Base-by-base conservation (phyloP, 2,888 invertebrate species). In the Cryptocephalus primarius region DNA sequence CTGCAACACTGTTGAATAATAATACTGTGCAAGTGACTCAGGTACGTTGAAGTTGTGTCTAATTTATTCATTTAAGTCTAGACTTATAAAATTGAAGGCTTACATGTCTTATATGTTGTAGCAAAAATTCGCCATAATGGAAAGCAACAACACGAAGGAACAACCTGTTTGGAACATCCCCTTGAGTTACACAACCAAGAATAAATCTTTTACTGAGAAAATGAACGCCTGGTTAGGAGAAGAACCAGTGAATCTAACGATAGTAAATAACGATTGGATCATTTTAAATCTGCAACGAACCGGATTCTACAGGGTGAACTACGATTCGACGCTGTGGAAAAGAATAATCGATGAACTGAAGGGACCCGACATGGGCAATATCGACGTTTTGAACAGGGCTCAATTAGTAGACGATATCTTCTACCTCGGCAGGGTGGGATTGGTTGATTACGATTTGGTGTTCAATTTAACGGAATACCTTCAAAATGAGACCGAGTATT, bases 391-490 rank as follows among this genome's bases (percentile, higher is more conserved):
- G 10, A 87, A 86, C 65, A 75, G 83, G 56, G 88, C 87, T 8
- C 88, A 77, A 74, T 74, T 84, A 22, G 77, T 93, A 9, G 85
- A 92, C 59, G 93, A 94, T 66, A 75, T 83, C 1, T 73, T 86
- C 55, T 81, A 82, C 67, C 73, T 85, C 48, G 87, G 86, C 10
- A 75, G 83, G 38, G 76, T 80, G n/a, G 78, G 78, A 1, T 58
- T 75, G 11, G 69, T 84, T 49, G 59, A 66, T 1, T 86, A 87
- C 60, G 63, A 67, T 0, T 66, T 75, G 10, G 80, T 84, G 0
- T 73, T 92, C 39, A 71, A 75, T 22, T 73, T 86, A 13, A 72
- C 84, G 0, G 72, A 75, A 1, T 93, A 88, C 71, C 71, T 93
- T 48, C 65, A 71, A 44, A 69, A 75, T 8, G 87, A 88, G 66